phyloP scores from a whole-genome alignment of 2,113 vertebrate species.

The Hystrix cristata region DNA sequence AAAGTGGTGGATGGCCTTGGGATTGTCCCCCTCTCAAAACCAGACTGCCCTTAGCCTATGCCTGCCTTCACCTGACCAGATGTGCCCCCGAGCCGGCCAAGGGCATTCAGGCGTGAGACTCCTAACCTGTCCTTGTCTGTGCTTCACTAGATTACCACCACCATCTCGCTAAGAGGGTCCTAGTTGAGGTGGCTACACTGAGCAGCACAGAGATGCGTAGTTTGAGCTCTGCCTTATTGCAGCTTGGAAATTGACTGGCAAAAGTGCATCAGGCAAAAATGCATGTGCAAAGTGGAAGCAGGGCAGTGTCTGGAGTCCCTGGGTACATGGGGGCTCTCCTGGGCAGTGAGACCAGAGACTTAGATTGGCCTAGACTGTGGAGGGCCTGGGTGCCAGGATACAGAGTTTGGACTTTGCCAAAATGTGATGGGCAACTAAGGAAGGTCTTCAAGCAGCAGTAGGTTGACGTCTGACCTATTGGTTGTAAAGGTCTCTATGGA shows the following conservation, averaged over 20 bases:
- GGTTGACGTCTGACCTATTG: neutral
- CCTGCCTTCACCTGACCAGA: neutral
- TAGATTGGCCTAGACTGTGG: neutral
- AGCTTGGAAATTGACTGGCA: neutral
- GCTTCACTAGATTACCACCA: neutral
- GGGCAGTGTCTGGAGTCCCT: neutral
- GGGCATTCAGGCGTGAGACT: neutral
- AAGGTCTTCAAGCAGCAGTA: neutral
- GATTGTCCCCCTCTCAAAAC: neutral
- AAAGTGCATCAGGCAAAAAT: neutral
- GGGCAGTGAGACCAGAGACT: neutral
- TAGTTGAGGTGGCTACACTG: neutral
- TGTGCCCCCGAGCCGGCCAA: neutral
- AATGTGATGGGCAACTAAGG: neutral
- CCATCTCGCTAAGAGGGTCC: neutral
- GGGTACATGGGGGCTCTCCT: neutral
- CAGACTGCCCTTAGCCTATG: neutral
- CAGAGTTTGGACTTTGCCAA: neutral
- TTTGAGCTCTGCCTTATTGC: neutral
- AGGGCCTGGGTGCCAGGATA: neutral
- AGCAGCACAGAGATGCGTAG: neutral
- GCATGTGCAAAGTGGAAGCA: neutral
- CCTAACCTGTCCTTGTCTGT: neutral
- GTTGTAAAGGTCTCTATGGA: neutral
- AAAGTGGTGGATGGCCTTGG: neutral